Evolutionary conservation across 2,888 invertebrate genomes (phyloP).

Genomic region (Pinctada fucata): DNA sequence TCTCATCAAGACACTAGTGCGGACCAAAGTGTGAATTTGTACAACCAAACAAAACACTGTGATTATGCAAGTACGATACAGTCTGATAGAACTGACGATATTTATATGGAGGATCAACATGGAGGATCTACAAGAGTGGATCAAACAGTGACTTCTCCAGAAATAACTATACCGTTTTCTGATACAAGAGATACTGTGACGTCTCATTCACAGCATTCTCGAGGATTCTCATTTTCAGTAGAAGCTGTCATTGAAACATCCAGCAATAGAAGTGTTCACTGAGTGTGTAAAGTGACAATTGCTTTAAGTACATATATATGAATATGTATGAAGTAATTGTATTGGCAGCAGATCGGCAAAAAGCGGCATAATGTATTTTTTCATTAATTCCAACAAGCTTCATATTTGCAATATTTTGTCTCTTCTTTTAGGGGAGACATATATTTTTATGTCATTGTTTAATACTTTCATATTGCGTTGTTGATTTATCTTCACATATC

Average conservation of each 20-base stretch:
- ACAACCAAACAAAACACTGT: background rate
- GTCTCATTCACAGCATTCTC: background rate
- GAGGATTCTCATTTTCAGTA: constrained; percentile 24
- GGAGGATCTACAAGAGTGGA: background rate
- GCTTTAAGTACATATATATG: no score
- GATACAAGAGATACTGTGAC: background rate
- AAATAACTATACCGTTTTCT: background rate
- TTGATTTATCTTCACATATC: no score
- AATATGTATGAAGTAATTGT: no score
- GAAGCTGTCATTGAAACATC: constrained; percentile 30
- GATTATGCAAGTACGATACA: background rate
- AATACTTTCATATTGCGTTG: no score
- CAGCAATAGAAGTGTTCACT: constrained; percentile 1
- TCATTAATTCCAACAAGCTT: no score
- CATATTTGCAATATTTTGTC: no score
- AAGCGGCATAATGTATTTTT: no score
- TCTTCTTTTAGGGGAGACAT: no score
- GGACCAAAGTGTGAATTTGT: background rate
- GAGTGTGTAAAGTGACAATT: background rate
- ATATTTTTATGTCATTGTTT: no score
- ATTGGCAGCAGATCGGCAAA: no score
- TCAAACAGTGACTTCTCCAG: background rate
- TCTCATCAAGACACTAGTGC: background rate
- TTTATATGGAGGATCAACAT: background rate
- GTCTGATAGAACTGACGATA: background rate